These are phyloP conservation scores for Neolamprologus sp. DNA, from an alignment of 2,113 vertebrate species.

Conservation along the genomic window DNA sequence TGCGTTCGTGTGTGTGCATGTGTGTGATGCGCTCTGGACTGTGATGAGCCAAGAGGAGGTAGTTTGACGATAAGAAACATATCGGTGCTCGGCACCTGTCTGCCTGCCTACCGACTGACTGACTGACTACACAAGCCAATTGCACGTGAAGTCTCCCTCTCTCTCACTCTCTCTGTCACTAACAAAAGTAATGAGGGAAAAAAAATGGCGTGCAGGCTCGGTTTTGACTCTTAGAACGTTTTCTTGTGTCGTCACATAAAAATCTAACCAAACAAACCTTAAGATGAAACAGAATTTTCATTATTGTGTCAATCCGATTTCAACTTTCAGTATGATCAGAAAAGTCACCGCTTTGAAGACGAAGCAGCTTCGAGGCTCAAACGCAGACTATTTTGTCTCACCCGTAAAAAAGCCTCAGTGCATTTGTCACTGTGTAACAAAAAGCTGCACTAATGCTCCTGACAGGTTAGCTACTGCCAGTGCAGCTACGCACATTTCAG, in stretches of 20 bases:
- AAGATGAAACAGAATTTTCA: not conserved
- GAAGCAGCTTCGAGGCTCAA: not conserved
- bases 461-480: not conserved
- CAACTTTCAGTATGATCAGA: not conserved
- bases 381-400: not conserved
- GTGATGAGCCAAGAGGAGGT: conserved; percentile 35
- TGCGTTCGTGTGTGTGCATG: not conserved
- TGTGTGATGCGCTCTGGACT: not conserved
- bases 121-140: not conserved
- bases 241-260: not conserved
- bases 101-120: not conserved
- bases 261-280: not conserved
- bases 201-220: not conserved
- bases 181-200: not conserved
- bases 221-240: not conserved
- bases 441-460: not conserved
- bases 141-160: not conserved
- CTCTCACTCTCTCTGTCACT: not conserved
- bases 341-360: not conserved
- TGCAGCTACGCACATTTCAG: not conserved
- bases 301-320: not conserved
- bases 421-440: not conserved
- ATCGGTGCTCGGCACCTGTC: conserved; percentile 41
- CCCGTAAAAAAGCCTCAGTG: not conserved
- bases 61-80: conserved; percentile 43